Evolutionary conservation across 1,140 invertebrate genomes (phyloP), one percentile per base, ranked within the genome.

Genomic region (Drosophila chauvacae): DNA sequence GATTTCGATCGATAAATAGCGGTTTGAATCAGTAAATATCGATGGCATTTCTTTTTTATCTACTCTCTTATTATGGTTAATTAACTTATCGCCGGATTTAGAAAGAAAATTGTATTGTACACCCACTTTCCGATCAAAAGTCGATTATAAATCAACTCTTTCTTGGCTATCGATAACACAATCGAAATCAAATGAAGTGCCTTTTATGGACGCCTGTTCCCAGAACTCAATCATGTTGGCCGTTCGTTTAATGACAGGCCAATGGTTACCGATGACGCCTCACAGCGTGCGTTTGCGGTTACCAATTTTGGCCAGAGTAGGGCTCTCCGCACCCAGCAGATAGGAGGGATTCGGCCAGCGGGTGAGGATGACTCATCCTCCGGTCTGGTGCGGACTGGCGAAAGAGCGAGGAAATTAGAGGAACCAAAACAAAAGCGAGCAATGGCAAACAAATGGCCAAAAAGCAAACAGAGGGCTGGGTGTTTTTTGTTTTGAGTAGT

Each of bases 371-470:
- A 73, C 39, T 73, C 70, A 72, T n/a, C 6, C 20, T 26, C 7
- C 44, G 33, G 33, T 1, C 14, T 5, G 30, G 23, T 16, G 39
- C 39, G n/a, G n/a, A 13, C 20, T 23, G 28, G 7, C 23, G 6
- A 37, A 14, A 48, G 18, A 42, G 65, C 26, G 18, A 10, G 37
- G 13, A 61, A 30, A 42, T 60, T 26, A 37, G 58, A 50, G 50
- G 39, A 77, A 77, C 41, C 65, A 64, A 56, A 72, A 78, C 61
- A 79, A 79, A 79, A 78, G 44, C 69, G 35, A 42, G 50, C 66
- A 71, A 72, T 59, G 41, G 42, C 66, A 71, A 72, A 71, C 69
- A 72, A 72, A 51, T 72, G 70, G 66, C 68, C 69, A 73, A 79
- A 77, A 60, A 79, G 39, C 59, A 78, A 79, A 79, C 37, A 79